Evolutionary conservation across 2,888 invertebrate genomes (phyloP), one percentile per base, ranked within the genome.

Genomic region (Cremastinae sp.): DNA sequence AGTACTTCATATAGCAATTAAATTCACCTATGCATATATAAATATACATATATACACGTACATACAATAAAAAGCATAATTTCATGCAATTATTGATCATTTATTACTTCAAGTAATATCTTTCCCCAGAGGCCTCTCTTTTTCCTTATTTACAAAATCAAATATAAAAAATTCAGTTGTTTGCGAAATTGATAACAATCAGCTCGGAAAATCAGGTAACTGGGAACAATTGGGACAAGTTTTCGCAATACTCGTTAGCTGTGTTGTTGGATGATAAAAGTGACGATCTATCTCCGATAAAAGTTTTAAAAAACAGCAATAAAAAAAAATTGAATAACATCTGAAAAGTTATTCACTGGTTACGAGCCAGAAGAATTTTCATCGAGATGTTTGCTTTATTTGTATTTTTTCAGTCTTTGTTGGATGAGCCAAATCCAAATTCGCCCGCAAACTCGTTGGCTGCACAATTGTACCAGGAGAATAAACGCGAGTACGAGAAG

Each of bases 381-480:
- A 72, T 69, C 41, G 16, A 70, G 65, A 70, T 41, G 20, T 72
- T 62, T 74, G 54, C 45, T 34, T 53, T 51, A 59, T 70, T 47
- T 77, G 64, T 82, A 62, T 76, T 83, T 80, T 90, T 90, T 69
- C 92, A 94, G 92, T 93, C 93, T 34, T 90, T 94, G 83, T 90
- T 94, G 84, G 93, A 93, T 85, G 93, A 94, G 86, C 94, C 94
- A 41, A 94, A 94, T 88, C 93, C 94, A 66, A 94, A 93, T 89
- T 93, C 93, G 56, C 94, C 94, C 58, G 94, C 94, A 45, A 94
- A 94, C 88, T 93, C 92, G 79, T 88, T 92, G 79, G 93, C 94
- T 36, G 94, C 94, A 2, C 93, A 93, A 86, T 90, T 94, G 66
- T 94, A 93, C 86, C 93, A 93, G 85, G 93, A 93, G 84, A 93